Evolutionary conservation across 2,888 invertebrate species (phyloP), one percentile per base, ranked within the genome.

Genomic region (Andrena camellia): DNA sequence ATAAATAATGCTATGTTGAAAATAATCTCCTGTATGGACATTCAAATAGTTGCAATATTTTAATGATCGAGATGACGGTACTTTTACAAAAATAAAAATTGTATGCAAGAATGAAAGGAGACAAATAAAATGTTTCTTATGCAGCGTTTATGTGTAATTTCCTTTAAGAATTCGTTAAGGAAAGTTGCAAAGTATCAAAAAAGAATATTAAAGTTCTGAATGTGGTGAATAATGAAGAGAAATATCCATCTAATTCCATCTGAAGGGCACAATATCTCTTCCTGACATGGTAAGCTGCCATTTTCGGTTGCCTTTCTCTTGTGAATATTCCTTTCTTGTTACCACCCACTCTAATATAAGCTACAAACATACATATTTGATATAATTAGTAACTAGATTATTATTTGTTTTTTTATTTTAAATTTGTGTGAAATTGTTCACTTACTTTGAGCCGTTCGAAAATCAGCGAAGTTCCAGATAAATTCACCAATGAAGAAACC

Each of bases 401-500:
- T 10, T 5, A 31, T 59, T 59, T 10, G 3, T 26, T 23, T 0
- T n/a, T 17, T 26, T 31, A 10, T 29, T 8, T 4, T 57, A 62
- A n/a, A 60, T 8, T 33, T 20, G 1, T 62, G 1, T 17, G 0
- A 20, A 31, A 7, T 54, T 63, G 26, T 35, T 64, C 7, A 92
- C 95, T 94, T 93, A 98, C 98, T 96, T 95, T 99, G 98, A 68
- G 97, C 97, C 10, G 99, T 99, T 94, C 98, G 98, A 92, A 99
- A 99, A 94, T 99, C 99, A 0, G 99, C 99, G 94, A 99, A 99
- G 94, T 99, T 99, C 99, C 99, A 99, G 60, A 99, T 97, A 95
- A 99, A 98, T 95, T 99, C 99, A 2, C 99, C 99, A 31, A 98
- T 96, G 90, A 99, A 97, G 94, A 97, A 98, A 6, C 96, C 96